Evolutionary conservation across 2,888 invertebrate genomes (phyloP).

Genomic region (Resseliella maxima): DNA sequence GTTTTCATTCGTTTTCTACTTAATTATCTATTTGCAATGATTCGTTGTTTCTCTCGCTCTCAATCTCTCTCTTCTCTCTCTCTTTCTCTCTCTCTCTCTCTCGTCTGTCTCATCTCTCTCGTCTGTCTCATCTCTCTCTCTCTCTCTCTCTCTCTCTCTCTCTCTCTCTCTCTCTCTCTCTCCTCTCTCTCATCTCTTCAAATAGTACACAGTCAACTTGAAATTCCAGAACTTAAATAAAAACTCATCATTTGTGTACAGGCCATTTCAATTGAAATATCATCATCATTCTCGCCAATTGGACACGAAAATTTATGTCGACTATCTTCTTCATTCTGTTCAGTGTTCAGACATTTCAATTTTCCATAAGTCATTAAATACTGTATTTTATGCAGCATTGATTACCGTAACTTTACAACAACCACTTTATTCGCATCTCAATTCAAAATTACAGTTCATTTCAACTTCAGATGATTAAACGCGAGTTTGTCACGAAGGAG

Average conservation of each 20-base stretch:
- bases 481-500: not conserved
- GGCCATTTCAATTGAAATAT: not conserved
- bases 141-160: too few species aligned
- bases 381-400: constrained; percentile 6
- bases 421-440: not conserved
- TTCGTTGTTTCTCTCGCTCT: not conserved
- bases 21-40: not conserved
- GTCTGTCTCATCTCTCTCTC: too few species aligned
- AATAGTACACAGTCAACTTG: too few species aligned
- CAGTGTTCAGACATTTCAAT: constrained; percentile 31
- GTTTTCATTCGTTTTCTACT: not conserved
- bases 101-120: too few species aligned
- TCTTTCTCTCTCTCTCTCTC: too few species aligned
- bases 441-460: constrained; percentile 42
- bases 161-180: too few species aligned
- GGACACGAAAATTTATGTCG: not conserved
- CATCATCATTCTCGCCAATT: constrained; percentile 6
- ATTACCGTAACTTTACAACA: not conserved
- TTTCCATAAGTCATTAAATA: constrained; percentile 6
- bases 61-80: not conserved
- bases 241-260: too few species aligned
- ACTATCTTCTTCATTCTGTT: too few species aligned
- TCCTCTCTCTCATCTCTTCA: too few species aligned
- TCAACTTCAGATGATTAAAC: constrained; percentile 45
- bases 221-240: too few species aligned